Evolutionary conservation across 2,888 invertebrate species (phyloP), one percentile per base, ranked within the genome.

Genomic region (Vannuccia rotundouncinata): DNA sequence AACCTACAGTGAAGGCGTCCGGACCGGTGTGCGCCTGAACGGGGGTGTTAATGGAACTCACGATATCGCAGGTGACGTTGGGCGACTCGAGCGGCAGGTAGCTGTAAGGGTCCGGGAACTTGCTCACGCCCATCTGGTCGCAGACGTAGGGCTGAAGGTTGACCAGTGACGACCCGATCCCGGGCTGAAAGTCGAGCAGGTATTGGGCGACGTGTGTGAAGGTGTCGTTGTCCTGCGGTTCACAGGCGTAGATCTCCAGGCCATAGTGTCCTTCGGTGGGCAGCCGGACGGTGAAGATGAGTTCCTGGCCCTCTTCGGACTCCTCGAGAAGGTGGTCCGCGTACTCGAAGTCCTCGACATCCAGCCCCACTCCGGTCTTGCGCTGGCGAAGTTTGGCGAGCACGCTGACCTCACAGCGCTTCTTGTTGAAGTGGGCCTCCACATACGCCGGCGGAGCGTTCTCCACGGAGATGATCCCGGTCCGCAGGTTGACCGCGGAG

Each of bases 191-290:
- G 73, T 79, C 74, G 27, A 79, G 10, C 22, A 84, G 82, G 82
- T 84, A 84, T 81, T 84, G 84, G 79, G 83, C 83, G 81, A 84
- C 83, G 82, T 84, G 84, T 0, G 84, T 84, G 82, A 83, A 84
- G 29, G 84, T 84, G 81, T 84, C 84, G 0, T 45, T 29, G 31
- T 79, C 80, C 0, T 78, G 13, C 10, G 80, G 79, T 80, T 79
- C 79, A 30, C 31, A 78, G 2, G 80, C 79, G 45, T 80, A 79
- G 59, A 79, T 80, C 29, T 79, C 79, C 31, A 80, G 83, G n/a
- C 79, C 79, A 31, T 79, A 79, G 28, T 79, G 29, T 22, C 75
- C 45, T 45, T 45, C 17, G 5, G 45, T 17, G 45, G 66, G 66
- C 5, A 66, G 25, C 25, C 66, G 66, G 10, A 66, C 25, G 2